Percentiles rank a stretch among this genome's conserved stretches.
These are phyloP conservation scores for Thalassophryne amazonica DNA, from an alignment of 2,797 vertebrate genomes.

Conservation along the genomic window DNA sequence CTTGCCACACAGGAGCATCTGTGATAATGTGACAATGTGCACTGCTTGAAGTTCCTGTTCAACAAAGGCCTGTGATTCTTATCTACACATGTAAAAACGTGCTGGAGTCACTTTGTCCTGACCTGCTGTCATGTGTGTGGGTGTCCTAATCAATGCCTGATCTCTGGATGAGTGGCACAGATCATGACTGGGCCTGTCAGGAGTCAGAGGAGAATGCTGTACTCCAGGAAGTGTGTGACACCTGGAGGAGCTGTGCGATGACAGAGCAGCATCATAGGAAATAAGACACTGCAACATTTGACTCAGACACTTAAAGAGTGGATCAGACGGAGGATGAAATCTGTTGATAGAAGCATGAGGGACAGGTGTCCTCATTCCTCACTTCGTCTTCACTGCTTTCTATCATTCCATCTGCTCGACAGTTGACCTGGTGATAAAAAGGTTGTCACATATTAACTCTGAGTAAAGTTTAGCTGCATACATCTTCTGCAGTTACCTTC, in stretches of 20 bases:
- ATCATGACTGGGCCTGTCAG: constrained; percentile 61
- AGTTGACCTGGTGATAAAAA: too few species aligned
- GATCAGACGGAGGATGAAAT: background rate
- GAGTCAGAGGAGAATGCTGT: constrained; percentile 42
- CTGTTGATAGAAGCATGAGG: background rate
- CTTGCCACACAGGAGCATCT: background rate
- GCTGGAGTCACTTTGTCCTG: constrained; percentile 7
- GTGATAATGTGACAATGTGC: background rate
- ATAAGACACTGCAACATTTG: constrained; percentile 22
- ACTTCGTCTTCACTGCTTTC: too few species aligned
- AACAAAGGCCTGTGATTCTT: background rate
- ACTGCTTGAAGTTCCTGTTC: background rate
- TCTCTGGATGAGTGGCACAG: constrained; percentile 14
- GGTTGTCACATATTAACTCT: too few species aligned
- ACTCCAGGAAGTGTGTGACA: constrained; percentile 30
- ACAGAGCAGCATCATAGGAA: constrained; percentile 23
- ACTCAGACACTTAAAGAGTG: background rate
- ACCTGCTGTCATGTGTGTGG: constrained; percentile 13
- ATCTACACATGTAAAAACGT: constrained; percentile 3
- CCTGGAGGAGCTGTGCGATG: constrained; percentile 36
- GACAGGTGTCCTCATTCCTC: too few species aligned
- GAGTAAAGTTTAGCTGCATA: too few species aligned
- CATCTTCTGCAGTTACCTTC: too few species aligned
- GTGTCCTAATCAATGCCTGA: constrained; percentile 38
- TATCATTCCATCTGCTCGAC: too few species aligned